Evolutionary conservation across 2,797 vertebrate genomes (phyloP).

Genomic region (Argya squamiceps): DNA sequence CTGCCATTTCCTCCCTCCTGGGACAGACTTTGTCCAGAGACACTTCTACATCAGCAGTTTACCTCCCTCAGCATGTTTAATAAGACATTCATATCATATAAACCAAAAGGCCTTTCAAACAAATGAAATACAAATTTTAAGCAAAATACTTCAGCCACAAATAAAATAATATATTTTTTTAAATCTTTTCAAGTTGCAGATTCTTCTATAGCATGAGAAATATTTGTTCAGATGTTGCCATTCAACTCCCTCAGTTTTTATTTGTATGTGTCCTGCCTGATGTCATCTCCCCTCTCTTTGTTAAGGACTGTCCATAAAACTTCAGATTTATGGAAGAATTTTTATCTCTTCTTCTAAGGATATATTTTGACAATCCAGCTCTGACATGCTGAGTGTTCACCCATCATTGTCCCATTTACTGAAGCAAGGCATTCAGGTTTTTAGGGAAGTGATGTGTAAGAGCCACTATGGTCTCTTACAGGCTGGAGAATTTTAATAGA

Average conservation of each 20-base stretch:
- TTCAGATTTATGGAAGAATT: neutral
- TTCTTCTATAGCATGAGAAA: neutral
- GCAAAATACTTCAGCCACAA: neutral
- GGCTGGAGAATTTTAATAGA: neutral
- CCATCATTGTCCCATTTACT: neutral
- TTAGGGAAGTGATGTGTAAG: neutral
- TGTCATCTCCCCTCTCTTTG: neutral
- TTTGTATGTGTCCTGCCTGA: neutral
- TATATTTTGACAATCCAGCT: neutral
- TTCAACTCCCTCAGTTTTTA: neutral
- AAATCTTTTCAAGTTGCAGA: neutral
- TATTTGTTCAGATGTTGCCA: neutral
- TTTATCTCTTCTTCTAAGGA: neutral
- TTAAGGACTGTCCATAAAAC: neutral
- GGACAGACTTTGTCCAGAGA: neutral
- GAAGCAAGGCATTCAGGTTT: neutral
- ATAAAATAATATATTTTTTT: neutral
- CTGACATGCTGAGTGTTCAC: neutral
- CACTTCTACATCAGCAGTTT: neutral
- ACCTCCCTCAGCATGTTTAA: neutral
- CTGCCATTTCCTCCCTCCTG: neutral
- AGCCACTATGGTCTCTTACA: neutral
- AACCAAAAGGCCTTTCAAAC: neutral
- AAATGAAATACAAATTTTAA: neutral
- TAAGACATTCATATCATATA: fast-evolving